Base-by-base conservation (phyloP, 64 coral and sea anemone genomes). In the Orbicella faveolata region DNA sequence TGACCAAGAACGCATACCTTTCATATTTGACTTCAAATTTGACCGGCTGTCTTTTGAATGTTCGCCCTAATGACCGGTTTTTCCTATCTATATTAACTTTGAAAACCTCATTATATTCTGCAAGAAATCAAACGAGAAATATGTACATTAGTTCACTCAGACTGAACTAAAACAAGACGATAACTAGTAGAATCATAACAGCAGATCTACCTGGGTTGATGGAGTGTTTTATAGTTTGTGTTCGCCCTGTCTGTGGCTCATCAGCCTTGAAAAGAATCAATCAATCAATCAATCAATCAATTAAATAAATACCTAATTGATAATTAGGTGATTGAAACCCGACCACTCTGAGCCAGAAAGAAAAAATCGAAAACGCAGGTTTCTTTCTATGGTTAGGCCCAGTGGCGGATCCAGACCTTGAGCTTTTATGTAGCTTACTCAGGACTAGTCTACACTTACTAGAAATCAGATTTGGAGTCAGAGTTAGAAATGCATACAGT, bases 1-100 rank as follows among this genome's bases (percentile, higher is more conserved):
- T 18, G 73, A 19, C 2, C 30, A 75, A n/a, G 25, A 36, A 61
- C 2, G 19, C 61, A 79, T 83, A 98, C 96, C 96, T 98, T 74
- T 95, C 94, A 83, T 98, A 95, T 76, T 95, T 98, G 33, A 98
- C 80, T 89, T 98, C 96, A 57, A 98, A 93, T 70, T 98, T 98
- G 25, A 95, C 53, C 34, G 88, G 77, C 51, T 98, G 96, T 73
- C 96, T 88, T 65, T 90, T 95, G 87, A 98, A 98, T 52, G 95
- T 90, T 89, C 96, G 90, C n/a, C 64, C 77, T 41, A 98, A 75
- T 8, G 96, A 83, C 69, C 96, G 92, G 81, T 95, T 98, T 70
- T 98, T 98, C 83, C 96, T 78, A 82, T 98, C 96, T 35, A 98
- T 98, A 23, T 76, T 93, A 6, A 98, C 87, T 79, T 98, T 98